These are phyloP conservation scores for Ephydatia muelleri DNA, from an alignment of 37 sponge, comb jelly and placozoan species.

Conservation along the genomic window DNA sequence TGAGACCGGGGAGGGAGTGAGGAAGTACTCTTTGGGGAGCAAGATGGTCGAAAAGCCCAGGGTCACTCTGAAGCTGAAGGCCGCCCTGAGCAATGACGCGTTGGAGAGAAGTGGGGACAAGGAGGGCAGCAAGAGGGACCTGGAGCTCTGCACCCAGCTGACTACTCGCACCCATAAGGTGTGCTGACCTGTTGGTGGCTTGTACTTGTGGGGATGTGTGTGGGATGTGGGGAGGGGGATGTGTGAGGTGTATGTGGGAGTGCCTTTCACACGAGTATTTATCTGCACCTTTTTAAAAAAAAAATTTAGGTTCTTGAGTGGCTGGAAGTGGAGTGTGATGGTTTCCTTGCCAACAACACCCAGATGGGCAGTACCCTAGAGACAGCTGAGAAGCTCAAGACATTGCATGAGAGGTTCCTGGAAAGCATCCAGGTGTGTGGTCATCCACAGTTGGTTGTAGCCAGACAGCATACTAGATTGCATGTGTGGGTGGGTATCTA, in stretches of 20 bases:
- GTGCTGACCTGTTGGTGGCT: too few species aligned
- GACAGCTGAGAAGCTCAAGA: slow-evolving; percentile 21
- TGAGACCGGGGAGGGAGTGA: not conserved
- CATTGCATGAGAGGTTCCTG: slow-evolving; percentile 43
- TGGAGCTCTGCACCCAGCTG: not conserved
- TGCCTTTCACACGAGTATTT: too few species aligned
- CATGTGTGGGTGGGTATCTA: too few species aligned
- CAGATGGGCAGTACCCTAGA: slow-evolving; percentile 45
- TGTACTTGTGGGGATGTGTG: not conserved
- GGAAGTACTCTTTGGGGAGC: not conserved
- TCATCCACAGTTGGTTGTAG: not conserved
- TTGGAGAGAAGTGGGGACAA: not conserved
- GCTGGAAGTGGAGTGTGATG: slow-evolving; percentile 48
- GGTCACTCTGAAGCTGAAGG: not conserved
- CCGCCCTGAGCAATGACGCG: not conserved
- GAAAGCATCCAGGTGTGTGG: slow-evolving; percentile 23
- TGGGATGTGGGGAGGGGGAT: not conserved
- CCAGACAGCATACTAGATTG: not conserved
- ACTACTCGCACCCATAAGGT: not conserved
- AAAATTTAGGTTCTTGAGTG: slow-evolving; percentile 55
- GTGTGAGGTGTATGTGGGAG: not conserved
- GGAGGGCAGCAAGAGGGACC: not conserved
- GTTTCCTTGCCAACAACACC: slow-evolving; percentile 34
- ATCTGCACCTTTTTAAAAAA: too few species aligned
- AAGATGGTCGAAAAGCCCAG: not conserved